Evolutionary conservation across 1,140 invertebrate genomes (phyloP), one percentile per base, ranked within the genome.

Genomic region (Drosophila lowei): DNA sequence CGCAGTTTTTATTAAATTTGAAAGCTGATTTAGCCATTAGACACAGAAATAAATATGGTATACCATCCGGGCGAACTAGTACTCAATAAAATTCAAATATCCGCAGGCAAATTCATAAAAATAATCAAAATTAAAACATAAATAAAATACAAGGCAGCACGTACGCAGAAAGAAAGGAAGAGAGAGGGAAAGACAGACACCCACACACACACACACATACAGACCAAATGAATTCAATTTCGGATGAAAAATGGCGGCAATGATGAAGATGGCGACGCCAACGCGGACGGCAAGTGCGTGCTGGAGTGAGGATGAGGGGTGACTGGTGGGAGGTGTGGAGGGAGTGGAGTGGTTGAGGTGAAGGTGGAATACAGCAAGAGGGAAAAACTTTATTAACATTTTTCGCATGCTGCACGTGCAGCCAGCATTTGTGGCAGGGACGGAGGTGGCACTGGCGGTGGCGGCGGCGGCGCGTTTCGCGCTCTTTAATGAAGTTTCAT

Each of bases 361-460:
- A 21, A 49, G 15, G 23, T 38, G 42, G 42, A 34, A n/a, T 16
- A 38, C 11, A 25, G 25, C 38, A 15, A 21, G 50, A 47, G 50
- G 42, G 67, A 64, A 65, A 71, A 85, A 85, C 81, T 86, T 85
- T 81, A 85, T 85, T 85, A 85, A 85, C 81, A 85, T 85, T 81
- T 85, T 81, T 88, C 83, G 83, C 77, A 86, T 85, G 81, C 77
- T 85, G 78, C 77, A 85, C 81, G 81, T 85, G 77, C 81, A 67
- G 43, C 23, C 81, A 60, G 30, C 68, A 71, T 50, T 67, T 56
- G 49, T 48, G 65, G 63, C 65, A 55, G 44, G 23, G 6, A 21
- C 49, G 9, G 54, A 55, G 58, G n/a, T n/a, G n/a, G n/a, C n/a
- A n/a, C n/a, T n/a, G n/a, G 2, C 18, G 64, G 56, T 43, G 59